Evolutionary conservation across 2,888 invertebrate genomes (phyloP).

Genomic region (Nowickia ferox): DNA sequence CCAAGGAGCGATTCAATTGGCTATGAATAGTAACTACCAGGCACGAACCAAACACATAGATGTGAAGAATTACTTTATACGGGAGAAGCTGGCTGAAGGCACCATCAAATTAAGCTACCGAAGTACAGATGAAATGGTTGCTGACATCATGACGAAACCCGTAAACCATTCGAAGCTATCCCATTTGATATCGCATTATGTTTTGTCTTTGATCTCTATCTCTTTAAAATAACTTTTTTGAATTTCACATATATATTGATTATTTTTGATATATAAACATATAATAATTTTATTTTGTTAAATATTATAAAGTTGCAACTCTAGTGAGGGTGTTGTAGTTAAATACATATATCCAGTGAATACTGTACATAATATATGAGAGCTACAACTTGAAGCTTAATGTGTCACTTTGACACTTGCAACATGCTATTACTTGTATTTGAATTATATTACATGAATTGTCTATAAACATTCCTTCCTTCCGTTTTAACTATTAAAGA

Average conservation of each 20-base stretch:
- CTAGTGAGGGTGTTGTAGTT: slow-evolving; percentile 34
- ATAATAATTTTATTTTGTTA: neutral
- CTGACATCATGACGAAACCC: slow-evolving; percentile 47
- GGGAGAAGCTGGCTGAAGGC: slow-evolving; percentile 50
- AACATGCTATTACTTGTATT: too few relatives aligned
- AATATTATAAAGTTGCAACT: slow-evolving; percentile 22
- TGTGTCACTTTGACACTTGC: too few relatives aligned
- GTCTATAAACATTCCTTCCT: neutral
- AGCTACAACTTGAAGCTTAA: too few relatives aligned
- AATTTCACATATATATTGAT: neutral
- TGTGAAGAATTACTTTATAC: slow-evolving; percentile 61
- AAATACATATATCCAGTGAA: neutral
- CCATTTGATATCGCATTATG: slow-evolving; percentile 37
- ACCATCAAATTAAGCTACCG: slow-evolving; percentile 47
- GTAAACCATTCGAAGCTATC: slow-evolving; percentile 35
- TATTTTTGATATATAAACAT: slow-evolving; percentile 14
- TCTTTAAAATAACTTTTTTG: slow-evolving; percentile 18
- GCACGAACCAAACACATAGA: slow-evolving; percentile 67
- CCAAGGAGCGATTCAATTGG: too few relatives aligned
- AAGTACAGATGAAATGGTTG: slow-evolving; percentile 45
- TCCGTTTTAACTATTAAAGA: neutral
- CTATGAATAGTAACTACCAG: slow-evolving; percentile 59
- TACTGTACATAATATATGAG: too few relatives aligned
- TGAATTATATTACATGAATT: too few relatives aligned
- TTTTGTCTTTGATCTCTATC: slow-evolving; percentile 25